Evolutionary conservation across 2,113 vertebrate genomes (phyloP).

Genomic region (Mirounga angustirostris): DNA sequence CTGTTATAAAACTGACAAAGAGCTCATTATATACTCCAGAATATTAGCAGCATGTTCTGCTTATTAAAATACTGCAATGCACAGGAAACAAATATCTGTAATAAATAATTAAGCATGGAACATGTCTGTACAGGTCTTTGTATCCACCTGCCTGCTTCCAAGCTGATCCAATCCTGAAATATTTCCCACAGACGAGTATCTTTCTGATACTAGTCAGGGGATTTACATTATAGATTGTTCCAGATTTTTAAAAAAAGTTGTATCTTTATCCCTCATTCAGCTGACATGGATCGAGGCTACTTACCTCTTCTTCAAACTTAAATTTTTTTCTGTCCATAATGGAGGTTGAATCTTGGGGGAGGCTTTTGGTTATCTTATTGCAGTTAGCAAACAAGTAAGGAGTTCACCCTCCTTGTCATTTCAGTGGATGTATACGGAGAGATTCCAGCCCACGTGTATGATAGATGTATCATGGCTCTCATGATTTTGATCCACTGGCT

Average conservation of each 20-base stretch:
- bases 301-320: not conserved
- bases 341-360: not conserved
- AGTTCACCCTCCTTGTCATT: not conserved
- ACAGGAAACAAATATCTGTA: not conserved
- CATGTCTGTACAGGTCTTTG: not conserved
- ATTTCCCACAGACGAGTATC: not conserved
- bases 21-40: not conserved
- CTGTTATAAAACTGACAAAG: slow-evolving; percentile 1
- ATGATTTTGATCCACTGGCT: not conserved
- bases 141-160: not conserved
- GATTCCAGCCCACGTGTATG: not conserved
- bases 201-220: not conserved
- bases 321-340: not conserved
- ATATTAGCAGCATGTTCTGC: not conserved
- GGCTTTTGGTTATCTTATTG: not conserved
- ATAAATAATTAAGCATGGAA: not conserved
- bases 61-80: not conserved
- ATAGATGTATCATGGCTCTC: not conserved
- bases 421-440: not conserved
- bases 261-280: not conserved
- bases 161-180: not conserved
- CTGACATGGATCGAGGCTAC: not conserved
- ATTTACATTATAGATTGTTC: not conserved
- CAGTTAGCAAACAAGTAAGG: not conserved
- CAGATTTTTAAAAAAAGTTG: not conserved